Base-by-base conservation (phyloP, 2,888 invertebrate species). In the Drosophila ezoana region DNA sequence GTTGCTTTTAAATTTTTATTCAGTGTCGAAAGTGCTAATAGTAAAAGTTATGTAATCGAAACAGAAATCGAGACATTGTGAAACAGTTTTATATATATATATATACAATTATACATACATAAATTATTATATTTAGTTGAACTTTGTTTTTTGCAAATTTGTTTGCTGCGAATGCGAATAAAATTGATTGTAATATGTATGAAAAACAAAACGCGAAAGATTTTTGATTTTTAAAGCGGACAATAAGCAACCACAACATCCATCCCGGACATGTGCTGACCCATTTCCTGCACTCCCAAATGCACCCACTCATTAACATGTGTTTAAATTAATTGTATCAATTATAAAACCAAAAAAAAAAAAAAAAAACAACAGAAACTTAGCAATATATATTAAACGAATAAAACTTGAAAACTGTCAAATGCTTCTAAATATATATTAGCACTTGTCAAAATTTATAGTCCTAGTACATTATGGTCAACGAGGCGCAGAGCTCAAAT, bases 141-240 rank as follows among this genome's bases (percentile, higher is more conserved):
- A 52, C 68, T 60, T 57, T 62, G 49, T 68, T 69, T 74, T 58
- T 78, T 79, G 69, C 71, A 65, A 81, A 72, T 72, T 81, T 84
- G 66, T 79, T 72, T 78, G 72, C 72, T 72, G 73, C 65, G 61
- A 61, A 72, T 76, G 80, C 85, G 76, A 85, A 87, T 87, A 84
- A 84, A 84, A 72, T 47, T 77, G 53, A 71, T 76, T 67, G 54
- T 76, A 64, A 69, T 71, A 83, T 71, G 78, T 82, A 82, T 68
- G 60, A 69, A 41, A 28, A 52, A 57, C 44, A 35, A 47, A n/a
- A 41, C 14, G 18, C 28, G 28, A 6, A 23, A 8, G 28, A 28
- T 28, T 28, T 28, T 28, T 28, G 2, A 28, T 62, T 70, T 69
- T 66, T 49, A 20, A 73, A 69, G 63, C 60, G 66, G 84, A 84